phyloP scores from a whole-genome alignment of 2,113 vertebrate genomes.

The Morphnarchus princeps region DNA sequence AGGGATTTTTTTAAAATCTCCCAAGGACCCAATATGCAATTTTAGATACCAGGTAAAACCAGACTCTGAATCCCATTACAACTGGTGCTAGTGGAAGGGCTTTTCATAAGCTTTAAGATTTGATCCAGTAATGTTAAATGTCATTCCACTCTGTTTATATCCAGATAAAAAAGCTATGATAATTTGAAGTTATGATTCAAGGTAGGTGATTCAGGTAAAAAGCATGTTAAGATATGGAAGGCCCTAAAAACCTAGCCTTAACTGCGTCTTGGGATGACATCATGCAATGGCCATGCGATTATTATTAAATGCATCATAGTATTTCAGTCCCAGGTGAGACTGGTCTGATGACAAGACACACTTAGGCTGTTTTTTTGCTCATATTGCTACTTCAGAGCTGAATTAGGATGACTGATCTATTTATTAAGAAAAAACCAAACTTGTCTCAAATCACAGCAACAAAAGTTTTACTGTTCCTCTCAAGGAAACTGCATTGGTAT shows the following conservation, averaged over 20 bases:
- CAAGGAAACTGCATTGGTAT: not conserved
- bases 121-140: not conserved
- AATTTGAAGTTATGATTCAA: not conserved
- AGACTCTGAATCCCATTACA: not conserved
- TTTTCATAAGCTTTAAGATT: not conserved
- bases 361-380: not conserved
- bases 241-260: not conserved
- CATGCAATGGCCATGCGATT: not conserved
- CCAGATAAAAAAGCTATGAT: not conserved
- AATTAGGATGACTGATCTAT: not conserved
- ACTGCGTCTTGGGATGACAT: not conserved
- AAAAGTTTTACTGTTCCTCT: not conserved
- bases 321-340: not conserved
- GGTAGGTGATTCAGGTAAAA: not conserved
- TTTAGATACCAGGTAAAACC: not conserved
- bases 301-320: not conserved
- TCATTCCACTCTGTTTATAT: not conserved
- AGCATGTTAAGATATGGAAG: not conserved
- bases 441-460: not conserved
- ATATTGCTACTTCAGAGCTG: not conserved
- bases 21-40: not conserved
- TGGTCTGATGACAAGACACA: not conserved
- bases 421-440: not conserved
- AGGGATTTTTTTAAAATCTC: not conserved
- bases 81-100: not conserved